Evolutionary conservation across 2,113 vertebrate genomes (phyloP), one percentile per base, ranked within the genome.

Genomic region (Charadrius vociferus): DNA sequence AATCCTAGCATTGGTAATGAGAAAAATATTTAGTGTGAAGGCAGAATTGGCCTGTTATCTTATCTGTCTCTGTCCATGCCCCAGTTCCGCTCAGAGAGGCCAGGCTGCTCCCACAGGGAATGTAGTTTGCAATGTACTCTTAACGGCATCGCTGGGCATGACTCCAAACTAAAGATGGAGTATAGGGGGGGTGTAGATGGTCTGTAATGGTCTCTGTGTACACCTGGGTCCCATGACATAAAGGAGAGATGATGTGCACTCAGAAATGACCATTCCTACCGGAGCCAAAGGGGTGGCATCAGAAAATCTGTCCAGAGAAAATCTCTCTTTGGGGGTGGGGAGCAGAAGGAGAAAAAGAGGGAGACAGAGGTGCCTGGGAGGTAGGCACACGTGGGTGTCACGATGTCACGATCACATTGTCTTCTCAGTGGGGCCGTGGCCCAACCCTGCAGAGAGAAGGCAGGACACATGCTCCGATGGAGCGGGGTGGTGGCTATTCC

Each of bases 361-460:
- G 55, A 84, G 22, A 17, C 14, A 53, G 53, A 87, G 45, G n/a
- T 81, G 24, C 23, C 14, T 55, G 26, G 36, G 26, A 74, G 9
- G 8, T 34, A 65, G 49, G 45, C 12, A 70, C 27, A 56, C 0
- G 3, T 53, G 52, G 23, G 58, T 75, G 5, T 56, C 47, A 34
- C 0, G 1, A 7, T 75, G 5, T 56, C 47, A 34, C 0, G 1
- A 7, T 49, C 41, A 43, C 3, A 0, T 43, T 81, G n/a, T 23
- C 12, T 81, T 61, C 30, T 71, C 52, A n/a, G 43, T 0, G 1
- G 36, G 7, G 9, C 29, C 6, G 2, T 17, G 12, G 45, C 24
- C 24, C 59, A 74, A 37, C 16, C 29, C 22, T 36, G 14, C 4
- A 5, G 47, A 52, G 39, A 45, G 30, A 73, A 24, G 41, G 23